These are phyloP conservation scores for Tachina fera DNA, from an alignment of 2,888 invertebrate species.

Conservation along the genomic window DNA sequence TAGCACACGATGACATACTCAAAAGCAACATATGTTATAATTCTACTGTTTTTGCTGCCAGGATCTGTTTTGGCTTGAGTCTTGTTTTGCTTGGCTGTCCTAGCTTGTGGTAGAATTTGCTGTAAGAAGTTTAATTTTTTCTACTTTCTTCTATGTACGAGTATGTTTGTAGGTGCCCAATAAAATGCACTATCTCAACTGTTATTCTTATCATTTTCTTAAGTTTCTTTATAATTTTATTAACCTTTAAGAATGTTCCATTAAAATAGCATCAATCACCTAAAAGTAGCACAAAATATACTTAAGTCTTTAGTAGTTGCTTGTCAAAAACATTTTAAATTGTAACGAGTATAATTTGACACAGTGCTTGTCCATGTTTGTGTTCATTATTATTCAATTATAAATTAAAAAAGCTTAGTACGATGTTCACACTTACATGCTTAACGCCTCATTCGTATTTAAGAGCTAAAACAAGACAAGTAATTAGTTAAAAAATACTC, in stretches of 20 bases:
- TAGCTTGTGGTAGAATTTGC: conserved; percentile 26
- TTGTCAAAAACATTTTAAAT: conserved; percentile 46
- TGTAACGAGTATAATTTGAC: conserved; percentile 27
- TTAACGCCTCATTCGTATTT: no score
- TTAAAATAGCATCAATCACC: conserved; percentile 64
- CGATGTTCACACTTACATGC: no score
- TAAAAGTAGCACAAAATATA: conserved; percentile 5
- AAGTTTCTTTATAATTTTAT: conserved; percentile 20
- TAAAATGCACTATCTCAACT: conserved; percentile 12
- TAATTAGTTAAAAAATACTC: no score
- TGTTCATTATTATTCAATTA: neutral
- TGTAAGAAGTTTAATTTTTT: neutral
- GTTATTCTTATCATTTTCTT: conserved; percentile 34
- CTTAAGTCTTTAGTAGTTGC: conserved; percentile 31
- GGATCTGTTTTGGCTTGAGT: conserved; percentile 73
- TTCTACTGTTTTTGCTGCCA: conserved; percentile 51
- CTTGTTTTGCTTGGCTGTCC: conserved; percentile 53
- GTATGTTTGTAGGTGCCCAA: neutral
- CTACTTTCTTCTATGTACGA: conserved; percentile 55
- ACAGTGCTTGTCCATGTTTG: conserved; percentile 39
- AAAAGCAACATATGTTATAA: conserved; percentile 79
- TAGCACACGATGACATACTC: conserved; percentile 67
- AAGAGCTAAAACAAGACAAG: no score
- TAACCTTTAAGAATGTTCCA: conserved; percentile 21
- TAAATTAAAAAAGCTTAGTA: neutral